Conservation (phyloP, 2,888 invertebrate genomes). For the Gnatocerus cornutus region DNA sequence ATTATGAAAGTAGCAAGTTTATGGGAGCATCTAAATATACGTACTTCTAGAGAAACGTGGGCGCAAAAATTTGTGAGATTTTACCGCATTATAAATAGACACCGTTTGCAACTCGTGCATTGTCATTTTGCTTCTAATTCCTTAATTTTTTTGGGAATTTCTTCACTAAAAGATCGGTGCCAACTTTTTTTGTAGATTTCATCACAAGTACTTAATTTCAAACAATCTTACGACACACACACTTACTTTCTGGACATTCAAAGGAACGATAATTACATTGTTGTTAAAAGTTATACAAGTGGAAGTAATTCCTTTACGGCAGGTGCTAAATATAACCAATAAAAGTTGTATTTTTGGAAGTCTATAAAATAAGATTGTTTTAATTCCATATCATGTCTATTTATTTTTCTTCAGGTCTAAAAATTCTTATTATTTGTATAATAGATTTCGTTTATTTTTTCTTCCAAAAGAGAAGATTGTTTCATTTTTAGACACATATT, state of each 20-base stretch:
- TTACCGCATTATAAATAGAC: slow-evolving; percentile 47
- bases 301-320: no score
- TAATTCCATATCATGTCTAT: slow-evolving; percentile 26
- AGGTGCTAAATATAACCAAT: background rate
- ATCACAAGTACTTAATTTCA: background rate
- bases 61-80: slow-evolving; percentile 51
- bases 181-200: slow-evolving; percentile 9
- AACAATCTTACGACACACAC: background rate
- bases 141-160: slow-evolving; percentile 23
- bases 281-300: no score
- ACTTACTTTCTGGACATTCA: no score
- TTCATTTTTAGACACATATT: no score
- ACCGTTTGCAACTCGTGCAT: slow-evolving; percentile 46
- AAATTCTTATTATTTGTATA: slow-evolving; percentile 25
- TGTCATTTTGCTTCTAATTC: slow-evolving; percentile 39
- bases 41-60: slow-evolving; percentile 49
- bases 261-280: no score
- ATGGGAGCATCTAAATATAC: slow-evolving; percentile 50
- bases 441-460: slow-evolving; percentile 24
- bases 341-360: slow-evolving; percentile 22
- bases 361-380: slow-evolving; percentile 23
- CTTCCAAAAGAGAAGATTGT: background rate
- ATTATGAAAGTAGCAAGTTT: slow-evolving; percentile 47
- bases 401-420: slow-evolving; percentile 14
- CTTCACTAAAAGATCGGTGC: background rate